These are phyloP conservation scores for Colaptes auratus DNA, from an alignment of 2,113 vertebrate species.

Conservation along the genomic window DNA sequence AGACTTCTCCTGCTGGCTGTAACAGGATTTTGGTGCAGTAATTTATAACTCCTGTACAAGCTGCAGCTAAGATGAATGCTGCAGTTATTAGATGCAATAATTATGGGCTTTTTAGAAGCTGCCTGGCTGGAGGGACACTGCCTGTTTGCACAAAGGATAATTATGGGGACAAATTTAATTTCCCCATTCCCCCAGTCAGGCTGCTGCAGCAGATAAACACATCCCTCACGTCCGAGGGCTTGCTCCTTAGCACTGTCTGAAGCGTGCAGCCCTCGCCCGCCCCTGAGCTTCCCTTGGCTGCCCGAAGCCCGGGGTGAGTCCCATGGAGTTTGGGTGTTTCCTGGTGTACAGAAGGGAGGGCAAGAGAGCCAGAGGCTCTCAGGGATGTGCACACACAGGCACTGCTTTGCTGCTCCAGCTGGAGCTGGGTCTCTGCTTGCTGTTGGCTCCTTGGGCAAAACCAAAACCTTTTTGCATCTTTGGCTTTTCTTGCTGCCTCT, in stretches of 20 bases:
- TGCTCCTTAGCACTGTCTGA: neutral
- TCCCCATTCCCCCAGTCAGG: neutral
- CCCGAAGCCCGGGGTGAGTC: neutral
- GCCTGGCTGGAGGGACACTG: conserved; percentile 60
- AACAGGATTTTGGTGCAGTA: conserved; percentile 65
- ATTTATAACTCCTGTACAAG: conserved; percentile 62
- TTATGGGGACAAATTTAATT: conserved; percentile 64
- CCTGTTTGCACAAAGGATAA: conserved; percentile 63
- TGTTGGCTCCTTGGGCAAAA: neutral
- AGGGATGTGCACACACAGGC: neutral
- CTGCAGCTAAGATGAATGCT: conserved; percentile 63
- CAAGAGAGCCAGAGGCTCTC: rapidly evolving
- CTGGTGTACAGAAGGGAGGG: neutral
- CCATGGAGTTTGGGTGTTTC: neutral
- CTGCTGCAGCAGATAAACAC: conserved; percentile 45
- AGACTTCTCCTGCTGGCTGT: conserved; percentile 54
- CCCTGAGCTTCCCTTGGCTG: neutral
- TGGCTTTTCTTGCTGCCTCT: neutral
- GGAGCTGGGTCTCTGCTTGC: neutral
- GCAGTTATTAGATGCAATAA: conserved; percentile 68
- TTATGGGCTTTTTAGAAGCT: conserved; percentile 57
- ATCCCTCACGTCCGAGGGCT: conserved; percentile 7
- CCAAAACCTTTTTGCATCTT: neutral
- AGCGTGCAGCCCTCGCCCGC: conserved; percentile 7
- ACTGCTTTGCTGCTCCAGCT: neutral